phyloP scores from a whole-genome alignment of 2,113 vertebrate species.

The Gopherus evgoodei region DNA sequence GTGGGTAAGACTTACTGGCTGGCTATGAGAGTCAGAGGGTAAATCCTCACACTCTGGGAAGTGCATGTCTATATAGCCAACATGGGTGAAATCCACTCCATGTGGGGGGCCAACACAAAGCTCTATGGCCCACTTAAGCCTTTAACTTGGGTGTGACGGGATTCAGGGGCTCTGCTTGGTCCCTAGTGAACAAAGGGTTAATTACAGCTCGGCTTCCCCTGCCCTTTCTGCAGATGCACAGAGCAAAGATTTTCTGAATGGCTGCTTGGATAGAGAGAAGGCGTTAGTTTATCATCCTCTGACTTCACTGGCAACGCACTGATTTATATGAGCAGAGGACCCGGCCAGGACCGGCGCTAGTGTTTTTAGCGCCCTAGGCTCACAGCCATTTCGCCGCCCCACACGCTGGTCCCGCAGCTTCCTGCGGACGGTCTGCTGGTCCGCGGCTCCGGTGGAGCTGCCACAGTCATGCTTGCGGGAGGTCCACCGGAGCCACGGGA shows the following conservation, averaged over 20 bases:
- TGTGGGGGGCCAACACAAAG: neutral
- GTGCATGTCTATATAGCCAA: neutral
- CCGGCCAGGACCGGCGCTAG: too few species aligned
- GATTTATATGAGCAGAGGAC: neutral
- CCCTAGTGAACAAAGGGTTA: neutral
- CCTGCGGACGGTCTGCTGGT: too few species aligned
- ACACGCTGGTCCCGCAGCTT: too few species aligned
- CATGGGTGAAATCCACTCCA: neutral
- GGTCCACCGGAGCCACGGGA: too few species aligned
- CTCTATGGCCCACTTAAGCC: neutral
- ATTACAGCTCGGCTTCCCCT: neutral
- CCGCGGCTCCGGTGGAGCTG: too few species aligned
- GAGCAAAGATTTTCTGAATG: neutral
- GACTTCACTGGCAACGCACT: neutral
- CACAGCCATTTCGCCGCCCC: too few species aligned
- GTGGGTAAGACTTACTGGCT: slow-evolving; percentile 3
- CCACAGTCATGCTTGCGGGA: too few species aligned
- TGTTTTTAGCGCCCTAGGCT: too few species aligned
- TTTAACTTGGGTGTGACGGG: neutral
- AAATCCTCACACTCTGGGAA: neutral
- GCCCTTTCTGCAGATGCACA: neutral
- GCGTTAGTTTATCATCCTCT: neutral
- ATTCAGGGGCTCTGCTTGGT: neutral
- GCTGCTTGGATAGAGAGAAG: neutral
- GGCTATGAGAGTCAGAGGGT: neutral